These are phyloP conservation scores for Cheilosia impressa DNA, from an alignment of 2,888 invertebrate species.

Conservation along the genomic window DNA sequence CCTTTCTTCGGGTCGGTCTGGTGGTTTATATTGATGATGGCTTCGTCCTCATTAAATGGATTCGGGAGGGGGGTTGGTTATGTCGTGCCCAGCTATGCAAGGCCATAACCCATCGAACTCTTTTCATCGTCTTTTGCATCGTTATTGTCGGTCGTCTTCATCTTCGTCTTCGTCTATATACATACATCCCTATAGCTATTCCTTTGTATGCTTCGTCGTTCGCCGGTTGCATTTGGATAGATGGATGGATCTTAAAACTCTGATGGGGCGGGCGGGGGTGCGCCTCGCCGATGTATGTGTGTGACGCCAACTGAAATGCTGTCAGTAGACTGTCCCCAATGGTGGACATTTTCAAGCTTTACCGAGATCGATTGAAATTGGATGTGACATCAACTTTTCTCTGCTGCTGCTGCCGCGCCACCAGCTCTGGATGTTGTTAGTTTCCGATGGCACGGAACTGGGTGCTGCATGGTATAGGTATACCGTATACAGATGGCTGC, in stretches of 20 bases:
- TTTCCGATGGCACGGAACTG: slow-evolving; percentile 25
- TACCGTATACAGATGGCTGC: slow-evolving; percentile 38
- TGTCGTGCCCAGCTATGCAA: slow-evolving; percentile 63
- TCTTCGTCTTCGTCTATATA: slow-evolving; percentile 44
- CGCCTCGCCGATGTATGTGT: slow-evolving; percentile 62
- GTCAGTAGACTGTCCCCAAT: slow-evolving; percentile 77
- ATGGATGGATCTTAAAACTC: slow-evolving; percentile 62
- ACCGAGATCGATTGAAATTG: slow-evolving; percentile 78
- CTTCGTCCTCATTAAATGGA: slow-evolving; percentile 48
- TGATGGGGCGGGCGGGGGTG: slow-evolving; percentile 31
- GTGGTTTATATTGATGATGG: slow-evolving; percentile 75
- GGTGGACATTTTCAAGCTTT: slow-evolving; percentile 77
- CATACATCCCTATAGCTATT: background rate
- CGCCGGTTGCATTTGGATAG: slow-evolving; percentile 63
- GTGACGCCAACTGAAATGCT: slow-evolving; percentile 76
- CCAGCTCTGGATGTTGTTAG: slow-evolving; percentile 57
- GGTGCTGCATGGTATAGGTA: background rate
- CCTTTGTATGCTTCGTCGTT: slow-evolving; percentile 34
- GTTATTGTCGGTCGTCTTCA: slow-evolving; percentile 71
- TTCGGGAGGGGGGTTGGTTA: slow-evolving; percentile 7
- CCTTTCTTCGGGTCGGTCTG: slow-evolving; percentile 69
- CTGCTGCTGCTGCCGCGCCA: slow-evolving; percentile 47
- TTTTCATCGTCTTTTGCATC: slow-evolving; percentile 68
- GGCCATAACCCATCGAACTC: slow-evolving; percentile 75
- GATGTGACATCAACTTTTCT: slow-evolving; percentile 78